A percentile compares a stretch with the other conserved stretches of the same genome.
Conservation (phyloP, 1,140 invertebrate species). For the Musca domestica region DNA sequence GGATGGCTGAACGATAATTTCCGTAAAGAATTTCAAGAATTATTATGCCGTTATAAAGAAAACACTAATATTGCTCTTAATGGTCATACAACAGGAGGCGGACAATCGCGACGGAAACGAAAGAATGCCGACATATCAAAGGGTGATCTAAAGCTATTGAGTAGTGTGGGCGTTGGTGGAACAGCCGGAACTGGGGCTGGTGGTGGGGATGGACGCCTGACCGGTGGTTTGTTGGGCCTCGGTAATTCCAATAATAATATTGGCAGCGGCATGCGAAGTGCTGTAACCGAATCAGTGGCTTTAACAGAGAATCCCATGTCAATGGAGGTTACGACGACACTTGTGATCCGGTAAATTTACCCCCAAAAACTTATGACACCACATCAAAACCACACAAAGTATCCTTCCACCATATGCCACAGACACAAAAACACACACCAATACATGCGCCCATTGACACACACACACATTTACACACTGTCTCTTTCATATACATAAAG, state of each 20-base stretch:
- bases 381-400: too few relatives aligned
- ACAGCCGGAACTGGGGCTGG: slow-evolving; percentile 6
- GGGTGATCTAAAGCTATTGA: slow-evolving; percentile 57
- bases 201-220: slow-evolving; percentile 30
- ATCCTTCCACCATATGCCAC: too few relatives aligned
- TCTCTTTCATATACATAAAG: too few relatives aligned
- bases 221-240: slow-evolving; percentile 24
- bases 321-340: slow-evolving; percentile 43
- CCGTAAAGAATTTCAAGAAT: slow-evolving; percentile 91
- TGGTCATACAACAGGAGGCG: slow-evolving; percentile 56
- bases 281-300: slow-evolving; percentile 44
- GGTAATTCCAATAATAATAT: slow-evolving; percentile 32
- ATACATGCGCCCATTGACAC: too few relatives aligned
- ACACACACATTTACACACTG: too few relatives aligned
- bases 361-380: too few relatives aligned
- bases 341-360: slow-evolving; percentile 47
- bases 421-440: too few relatives aligned
- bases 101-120: slow-evolving; percentile 57
- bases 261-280: slow-evolving; percentile 38
- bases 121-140: slow-evolving; percentile 61
- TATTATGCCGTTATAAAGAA: slow-evolving; percentile 63
- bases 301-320: slow-evolving; percentile 49
- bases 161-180: slow-evolving; percentile 38
- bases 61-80: slow-evolving; percentile 56
- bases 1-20: slow-evolving; percentile 99